Evolutionary conservation across 2,797 vertebrate species (phyloP), one percentile per base, ranked within the genome.

Genomic region (Adrianichthys oophorus): DNA sequence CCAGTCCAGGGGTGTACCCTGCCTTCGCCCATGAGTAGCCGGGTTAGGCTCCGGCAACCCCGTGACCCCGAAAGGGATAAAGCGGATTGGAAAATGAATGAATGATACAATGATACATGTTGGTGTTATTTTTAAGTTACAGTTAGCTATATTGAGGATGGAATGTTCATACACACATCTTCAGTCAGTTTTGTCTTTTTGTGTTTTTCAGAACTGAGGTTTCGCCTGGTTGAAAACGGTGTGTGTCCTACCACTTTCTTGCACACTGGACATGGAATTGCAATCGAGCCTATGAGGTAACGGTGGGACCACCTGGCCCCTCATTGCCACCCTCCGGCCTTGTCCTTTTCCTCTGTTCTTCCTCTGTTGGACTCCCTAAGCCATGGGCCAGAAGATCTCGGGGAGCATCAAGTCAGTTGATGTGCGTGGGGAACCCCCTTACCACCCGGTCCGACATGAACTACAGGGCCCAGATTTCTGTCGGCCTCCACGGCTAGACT

Each of bases 341-440:
- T 52, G 70, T 78, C 73, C 56, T 51, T 43, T 59, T 26, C 85
- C 70, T 50, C 56, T 71, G 83, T 68, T 76, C 63, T 46, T 56
- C 41, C 50, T 42, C 59, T 65, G 83, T 66, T 72, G 59, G 82
- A 85, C 82, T 82, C 71, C 79, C 77, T 74, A 76, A 93, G 85
- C 87, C 90, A 99, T 99, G 98, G 98, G 97, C 87, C 98, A 99
- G 90, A 99, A 98, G 92, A 98, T 99, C 87, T 98, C 98, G 15
- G 95, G 96, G 88, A 96, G 95, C 80, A 97, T 98, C 88, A 99
- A 99, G 86, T 95, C 96, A 3, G 96, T 98, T 81, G 98, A 99
- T 72, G 95, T 95, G 26, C 93, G 94, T 1, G 96, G 95, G 24
- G 97, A 98, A 75, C 92, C 96, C 5, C 94, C 95, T 0, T 97